These are phyloP conservation scores for Scomberomorus guttatus DNA, from an alignment of 2,797 vertebrate genomes.

Conservation along the genomic window DNA sequence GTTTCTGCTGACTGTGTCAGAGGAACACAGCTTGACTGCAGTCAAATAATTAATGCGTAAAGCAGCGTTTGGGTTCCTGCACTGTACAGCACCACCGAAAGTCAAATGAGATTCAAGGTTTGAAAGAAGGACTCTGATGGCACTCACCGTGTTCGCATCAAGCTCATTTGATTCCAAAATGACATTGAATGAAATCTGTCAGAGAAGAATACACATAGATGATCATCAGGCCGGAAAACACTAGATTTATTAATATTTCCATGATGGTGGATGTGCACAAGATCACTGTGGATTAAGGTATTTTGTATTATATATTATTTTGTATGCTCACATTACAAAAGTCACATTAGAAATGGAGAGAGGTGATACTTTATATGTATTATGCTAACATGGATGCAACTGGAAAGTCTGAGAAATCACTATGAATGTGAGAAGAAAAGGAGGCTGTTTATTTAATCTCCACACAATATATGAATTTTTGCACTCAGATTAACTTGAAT, in stretches of 20 bases:
- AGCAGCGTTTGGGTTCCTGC: not conserved
- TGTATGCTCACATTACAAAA: not conserved
- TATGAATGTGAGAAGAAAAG: no score
- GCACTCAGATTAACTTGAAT: no score
- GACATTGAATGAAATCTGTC: constrained; percentile 74
- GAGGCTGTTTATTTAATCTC: not conserved
- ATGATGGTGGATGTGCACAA: not conserved
- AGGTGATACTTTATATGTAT: not conserved
- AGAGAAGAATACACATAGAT: constrained; percentile 17
- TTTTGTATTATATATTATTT: no score
- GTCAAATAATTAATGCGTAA: constrained; percentile 28
- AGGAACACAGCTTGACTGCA: constrained; percentile 20
- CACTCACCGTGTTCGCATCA: constrained; percentile 78
- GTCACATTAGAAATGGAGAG: not conserved
- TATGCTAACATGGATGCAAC: not conserved
- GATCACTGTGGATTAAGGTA: not conserved
- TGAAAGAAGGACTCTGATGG: not conserved
- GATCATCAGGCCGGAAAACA: not conserved
- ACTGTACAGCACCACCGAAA: not conserved
- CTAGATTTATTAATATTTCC: not conserved
- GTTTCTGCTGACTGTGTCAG: constrained; percentile 36
- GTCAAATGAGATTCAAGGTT: not conserved
- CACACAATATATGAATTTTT: not conserved
- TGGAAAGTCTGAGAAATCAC: not conserved
- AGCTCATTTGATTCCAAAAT: constrained; percentile 61